Base-by-base conservation (phyloP, 2,888 invertebrate genomes). In the Synanthedon andrenaeformis region DNA sequence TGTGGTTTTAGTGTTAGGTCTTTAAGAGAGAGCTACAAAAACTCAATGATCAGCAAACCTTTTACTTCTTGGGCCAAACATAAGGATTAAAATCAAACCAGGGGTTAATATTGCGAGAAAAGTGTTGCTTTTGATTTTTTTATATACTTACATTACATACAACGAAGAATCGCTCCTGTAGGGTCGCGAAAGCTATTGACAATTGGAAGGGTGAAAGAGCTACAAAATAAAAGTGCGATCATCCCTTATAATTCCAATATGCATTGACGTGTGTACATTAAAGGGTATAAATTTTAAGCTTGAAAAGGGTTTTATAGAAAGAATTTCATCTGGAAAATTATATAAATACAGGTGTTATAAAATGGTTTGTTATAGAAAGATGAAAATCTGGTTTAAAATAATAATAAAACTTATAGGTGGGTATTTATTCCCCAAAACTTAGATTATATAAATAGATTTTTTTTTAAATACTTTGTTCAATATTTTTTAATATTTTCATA, bases 101-200 rank as follows among this genome's bases (percentile, higher is more conserved):
- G 49, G 49, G 49, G 49, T 49, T 49, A 49, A 49, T 49, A 49
- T 23, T 49, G 49, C 17, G 49, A 14, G 49, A 49, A 49, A 49
- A 49, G 19, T 17, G 19, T 17, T 19, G 19, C 49, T 17, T 49
- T 49, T 49, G 49, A 17, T 17, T 49, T 23, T 45, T 19, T 23
- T 19, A 3, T 12, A n/a, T 14, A 23, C 23, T 5, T 23, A 23
- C 23, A 23, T n/a, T 23, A 45, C 12, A 45, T n/a, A 49, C 10
- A 49, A 49, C 17, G 49, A 49, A 23, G 49, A 12, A 23, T 49
- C 49, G 23, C 6, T 45, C 8, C n/a, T 14, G 35, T 13, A 45
- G 45, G 45, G 45, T 4, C 35, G 6, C 35, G 45, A 45, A 45
- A 6, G 2, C 11, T n/a, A 45, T 14, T 14, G 45, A 45, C 45